phyloP scores from a whole-genome alignment of 30 jellyfish, hydroid and myxozoan genomes.

The Aurelia sp. region DNA sequence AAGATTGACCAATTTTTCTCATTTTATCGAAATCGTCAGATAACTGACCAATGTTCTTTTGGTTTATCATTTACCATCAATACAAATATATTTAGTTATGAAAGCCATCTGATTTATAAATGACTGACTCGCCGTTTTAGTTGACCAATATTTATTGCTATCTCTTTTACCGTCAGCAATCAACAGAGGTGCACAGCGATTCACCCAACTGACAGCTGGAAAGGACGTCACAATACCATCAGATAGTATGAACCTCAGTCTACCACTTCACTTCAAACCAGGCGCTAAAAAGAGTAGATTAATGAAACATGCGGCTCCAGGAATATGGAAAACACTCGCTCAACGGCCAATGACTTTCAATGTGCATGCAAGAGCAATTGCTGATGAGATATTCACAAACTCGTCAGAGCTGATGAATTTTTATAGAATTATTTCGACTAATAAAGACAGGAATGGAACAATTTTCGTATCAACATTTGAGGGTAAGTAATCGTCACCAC shows the following conservation, averaged over 20 bases:
- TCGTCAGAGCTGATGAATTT: conserved; percentile 59
- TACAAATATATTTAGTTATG: too few relatives aligned
- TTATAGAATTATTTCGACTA: conserved; percentile 82
- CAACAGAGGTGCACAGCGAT: conserved; percentile 90
- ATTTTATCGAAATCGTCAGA: too few relatives aligned
- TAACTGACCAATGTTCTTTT: too few relatives aligned
- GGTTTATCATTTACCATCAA: too few relatives aligned
- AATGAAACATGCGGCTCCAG: conserved; percentile 85
- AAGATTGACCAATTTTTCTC: too few relatives aligned
- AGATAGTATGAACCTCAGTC: conserved; percentile 73
- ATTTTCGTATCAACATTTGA: conserved; percentile 87
- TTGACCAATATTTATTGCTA: too few relatives aligned
- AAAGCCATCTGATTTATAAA: too few relatives aligned
- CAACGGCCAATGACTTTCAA: conserved; percentile 78
- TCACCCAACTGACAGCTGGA: conserved; percentile 55
- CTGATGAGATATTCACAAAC: conserved; percentile 61
- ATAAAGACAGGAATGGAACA: conserved; percentile 89
- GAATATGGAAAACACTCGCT: conserved; percentile 63
- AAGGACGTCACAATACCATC: conserved; percentile 60
- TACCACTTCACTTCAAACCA: conserved; percentile 75
- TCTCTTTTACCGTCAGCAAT: conserved; percentile 15
- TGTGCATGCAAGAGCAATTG: conserved; percentile 70
- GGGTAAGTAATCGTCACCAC: conserved; percentile 62
- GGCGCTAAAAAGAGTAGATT: conserved; percentile 82
- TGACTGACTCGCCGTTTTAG: too few relatives aligned